These are phyloP conservation scores for Hyles euphorbiae DNA, from an alignment of 1,140 invertebrate species.

Conservation along the genomic window DNA sequence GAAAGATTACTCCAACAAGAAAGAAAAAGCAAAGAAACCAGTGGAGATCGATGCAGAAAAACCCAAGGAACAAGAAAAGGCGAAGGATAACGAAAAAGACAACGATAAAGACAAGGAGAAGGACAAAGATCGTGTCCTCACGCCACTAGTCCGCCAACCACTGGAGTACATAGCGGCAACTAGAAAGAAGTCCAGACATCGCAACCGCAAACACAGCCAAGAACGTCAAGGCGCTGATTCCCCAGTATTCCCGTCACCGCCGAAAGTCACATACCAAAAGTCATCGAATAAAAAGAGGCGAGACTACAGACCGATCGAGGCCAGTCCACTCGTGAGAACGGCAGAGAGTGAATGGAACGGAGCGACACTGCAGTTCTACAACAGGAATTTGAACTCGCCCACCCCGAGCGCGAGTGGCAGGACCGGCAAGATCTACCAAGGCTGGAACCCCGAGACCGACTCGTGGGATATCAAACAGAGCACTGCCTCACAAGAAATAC, in stretches of 20 bases:
- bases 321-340: slow-evolving; percentile 58
- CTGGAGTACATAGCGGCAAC: slow-evolving; percentile 80
- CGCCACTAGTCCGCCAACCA: slow-evolving; percentile 79
- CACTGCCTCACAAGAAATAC: slow-evolving; percentile 86
- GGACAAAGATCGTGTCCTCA: slow-evolving; percentile 68
- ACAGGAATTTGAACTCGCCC: slow-evolving; percentile 75
- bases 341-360: slow-evolving; percentile 78
- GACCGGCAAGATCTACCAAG: slow-evolving; percentile 68
- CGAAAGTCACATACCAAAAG: slow-evolving; percentile 76
- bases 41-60: slow-evolving; percentile 49
- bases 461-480: slow-evolving; percentile 81
- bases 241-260: slow-evolving; percentile 77
- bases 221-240: slow-evolving; percentile 79
- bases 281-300: slow-evolving; percentile 75
- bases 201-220: slow-evolving; percentile 76
- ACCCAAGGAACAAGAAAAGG: slow-evolving; percentile 21
- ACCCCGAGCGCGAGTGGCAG: slow-evolving; percentile 70
- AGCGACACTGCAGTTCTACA: slow-evolving; percentile 80
- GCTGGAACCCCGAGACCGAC: slow-evolving; percentile 71
- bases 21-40: slow-evolving; percentile 68
- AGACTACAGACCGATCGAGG: slow-evolving; percentile 74
- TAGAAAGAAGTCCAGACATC: slow-evolving; percentile 80
- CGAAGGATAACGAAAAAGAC: slow-evolving; percentile 23
- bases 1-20: slow-evolving; percentile 33
- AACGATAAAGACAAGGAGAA: slow-evolving; percentile 50